Conservation (phyloP, 1,140 invertebrate species). For the Leptinotarsa undecemlineata region DNA sequence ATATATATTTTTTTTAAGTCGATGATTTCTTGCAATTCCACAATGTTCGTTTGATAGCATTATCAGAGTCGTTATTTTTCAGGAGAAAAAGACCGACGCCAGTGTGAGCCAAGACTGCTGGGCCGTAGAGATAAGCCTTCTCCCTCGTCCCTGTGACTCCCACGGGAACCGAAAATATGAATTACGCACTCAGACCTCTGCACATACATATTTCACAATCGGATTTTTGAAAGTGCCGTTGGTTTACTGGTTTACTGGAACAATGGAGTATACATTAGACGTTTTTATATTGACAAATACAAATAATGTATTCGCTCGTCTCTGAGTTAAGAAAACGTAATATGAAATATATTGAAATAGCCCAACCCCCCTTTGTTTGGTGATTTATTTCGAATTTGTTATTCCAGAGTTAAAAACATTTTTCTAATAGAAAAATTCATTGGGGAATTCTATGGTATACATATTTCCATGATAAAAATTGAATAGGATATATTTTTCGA, state of each 20-base stretch:
- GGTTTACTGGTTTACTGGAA: background rate
- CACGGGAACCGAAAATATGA: constrained; percentile 21
- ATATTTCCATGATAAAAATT: too few relatives aligned
- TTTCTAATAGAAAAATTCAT: too few relatives aligned
- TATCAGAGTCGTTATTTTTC: constrained; percentile 43
- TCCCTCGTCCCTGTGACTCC: constrained; percentile 18
- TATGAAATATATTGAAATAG: too few relatives aligned
- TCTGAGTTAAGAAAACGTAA: too few relatives aligned
- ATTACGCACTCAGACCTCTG: constrained; percentile 26
- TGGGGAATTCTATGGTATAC: too few relatives aligned
- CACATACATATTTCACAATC: constrained; percentile 27
- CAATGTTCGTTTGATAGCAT: constrained; percentile 38
- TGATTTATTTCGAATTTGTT: too few relatives aligned
- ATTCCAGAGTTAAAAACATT: too few relatives aligned
- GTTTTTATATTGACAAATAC: too few relatives aligned
- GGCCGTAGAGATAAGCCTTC: constrained; percentile 35
- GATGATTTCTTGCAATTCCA: constrained; percentile 17
- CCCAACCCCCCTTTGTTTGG: too few relatives aligned
- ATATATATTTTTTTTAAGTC: constrained; percentile 24
- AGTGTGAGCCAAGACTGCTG: constrained; percentile 28
- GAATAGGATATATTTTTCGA: too few relatives aligned
- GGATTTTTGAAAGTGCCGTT: background rate
- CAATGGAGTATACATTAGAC: too few relatives aligned
- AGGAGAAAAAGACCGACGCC: constrained; percentile 28
- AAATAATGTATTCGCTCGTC: too few relatives aligned